A percentile compares a stretch with the other conserved stretches of the same genome.
These are phyloP conservation scores for human DNA, from an alignment of 2,113 vertebrate species.

Conservation along the genomic window DNA sequence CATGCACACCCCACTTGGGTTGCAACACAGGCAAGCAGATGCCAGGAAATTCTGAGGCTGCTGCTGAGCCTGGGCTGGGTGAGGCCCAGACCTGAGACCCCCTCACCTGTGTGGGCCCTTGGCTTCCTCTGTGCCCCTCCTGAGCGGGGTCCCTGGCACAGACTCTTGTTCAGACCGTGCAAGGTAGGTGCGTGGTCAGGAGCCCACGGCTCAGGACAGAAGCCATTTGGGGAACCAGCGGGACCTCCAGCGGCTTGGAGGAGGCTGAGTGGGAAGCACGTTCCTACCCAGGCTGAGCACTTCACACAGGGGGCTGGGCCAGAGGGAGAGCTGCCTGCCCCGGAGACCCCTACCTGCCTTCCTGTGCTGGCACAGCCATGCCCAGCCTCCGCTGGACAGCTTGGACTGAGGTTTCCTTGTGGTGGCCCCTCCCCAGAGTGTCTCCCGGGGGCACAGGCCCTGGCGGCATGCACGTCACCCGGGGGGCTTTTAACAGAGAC, in stretches of 20 bases:
- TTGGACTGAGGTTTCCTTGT: not conserved
- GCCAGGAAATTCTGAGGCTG: slow-evolving; percentile 24
- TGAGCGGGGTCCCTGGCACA: not conserved
- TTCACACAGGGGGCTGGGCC: not conserved
- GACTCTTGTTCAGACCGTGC: not conserved
- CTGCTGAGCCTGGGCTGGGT: not conserved
- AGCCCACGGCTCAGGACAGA: not conserved
- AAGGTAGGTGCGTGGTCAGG: not conserved
- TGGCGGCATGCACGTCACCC: not conserved
- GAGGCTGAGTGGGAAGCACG: not conserved
- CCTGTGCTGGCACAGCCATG: not conserved
- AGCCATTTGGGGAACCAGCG: too few species aligned
- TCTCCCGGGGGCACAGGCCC: too few species aligned
- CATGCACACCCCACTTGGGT: not conserved
- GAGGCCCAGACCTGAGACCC: not conserved
- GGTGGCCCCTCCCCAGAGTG: not conserved
- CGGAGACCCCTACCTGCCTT: not conserved
- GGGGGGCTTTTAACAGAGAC: not conserved
- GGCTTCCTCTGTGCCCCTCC: not conserved
- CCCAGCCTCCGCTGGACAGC: not conserved
- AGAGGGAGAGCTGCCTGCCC: not conserved
- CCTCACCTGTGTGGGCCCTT: not conserved
- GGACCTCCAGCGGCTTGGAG: not conserved
- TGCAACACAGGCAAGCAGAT: not conserved
- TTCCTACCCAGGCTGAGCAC: not conserved